A percentile compares a stretch with the other conserved stretches of the same genome.
These are phyloP conservation scores for Cynocephalus volans DNA, from an alignment of 2,113 vertebrate species.

Conservation along the genomic window DNA sequence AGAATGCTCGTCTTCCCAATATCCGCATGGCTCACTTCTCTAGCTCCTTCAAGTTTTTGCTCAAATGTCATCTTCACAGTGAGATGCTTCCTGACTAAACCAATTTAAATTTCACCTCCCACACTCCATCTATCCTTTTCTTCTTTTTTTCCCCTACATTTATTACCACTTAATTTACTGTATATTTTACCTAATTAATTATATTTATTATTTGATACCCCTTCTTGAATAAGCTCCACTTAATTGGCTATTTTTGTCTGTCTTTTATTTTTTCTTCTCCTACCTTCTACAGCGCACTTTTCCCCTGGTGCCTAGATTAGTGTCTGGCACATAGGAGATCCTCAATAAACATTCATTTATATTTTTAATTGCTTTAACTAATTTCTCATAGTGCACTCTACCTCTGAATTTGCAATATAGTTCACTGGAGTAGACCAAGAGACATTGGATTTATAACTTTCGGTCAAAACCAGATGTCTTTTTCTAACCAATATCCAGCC, in stretches of 20 bases:
- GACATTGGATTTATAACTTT: background rate
- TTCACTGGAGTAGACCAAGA: background rate
- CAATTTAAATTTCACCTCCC: background rate
- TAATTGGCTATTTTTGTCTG: background rate
- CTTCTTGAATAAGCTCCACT: background rate
- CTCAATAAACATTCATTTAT: background rate
- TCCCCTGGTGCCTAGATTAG: background rate
- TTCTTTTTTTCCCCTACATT: background rate
- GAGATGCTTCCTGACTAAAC: background rate
- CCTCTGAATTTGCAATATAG: background rate
- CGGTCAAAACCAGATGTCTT: background rate
- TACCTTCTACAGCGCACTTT: background rate
- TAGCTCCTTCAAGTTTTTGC: background rate
- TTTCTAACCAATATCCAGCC: background rate
- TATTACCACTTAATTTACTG: background rate
- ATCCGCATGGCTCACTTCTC: background rate
- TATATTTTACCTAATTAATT: background rate
- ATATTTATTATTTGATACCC: background rate
- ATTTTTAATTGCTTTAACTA: background rate
- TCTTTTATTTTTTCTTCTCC: background rate
- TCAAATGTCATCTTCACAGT: background rate
- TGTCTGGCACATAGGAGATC: background rate
- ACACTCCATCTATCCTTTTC: background rate
- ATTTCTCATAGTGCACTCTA: background rate
- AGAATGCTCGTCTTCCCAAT: background rate